Evolutionary conservation across 2,888 invertebrate genomes (phyloP).

Genomic region (Melieria crassipennis): DNA sequence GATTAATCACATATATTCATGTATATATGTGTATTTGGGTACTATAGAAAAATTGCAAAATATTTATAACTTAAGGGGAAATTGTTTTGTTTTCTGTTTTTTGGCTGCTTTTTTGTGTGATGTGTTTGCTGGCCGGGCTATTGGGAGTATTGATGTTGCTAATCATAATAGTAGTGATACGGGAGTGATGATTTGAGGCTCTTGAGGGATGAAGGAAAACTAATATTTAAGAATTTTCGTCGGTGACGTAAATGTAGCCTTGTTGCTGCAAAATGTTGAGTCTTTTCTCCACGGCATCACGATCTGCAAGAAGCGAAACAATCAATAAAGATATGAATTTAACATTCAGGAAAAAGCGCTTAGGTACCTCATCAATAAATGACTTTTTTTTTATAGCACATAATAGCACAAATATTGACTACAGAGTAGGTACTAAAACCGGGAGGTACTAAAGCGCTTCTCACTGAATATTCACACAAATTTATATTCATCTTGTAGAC

Average conservation of each 20-base stretch:
- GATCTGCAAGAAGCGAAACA: conserved; percentile 73
- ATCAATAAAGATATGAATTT: background rate
- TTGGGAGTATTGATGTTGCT: background rate
- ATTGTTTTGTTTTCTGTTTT: background rate
- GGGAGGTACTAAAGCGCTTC: no score
- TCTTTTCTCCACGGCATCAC: conserved; percentile 96
- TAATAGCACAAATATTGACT: no score
- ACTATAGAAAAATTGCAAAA: no score
- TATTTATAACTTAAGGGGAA: background rate
- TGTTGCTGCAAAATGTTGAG: conserved; percentile 84
- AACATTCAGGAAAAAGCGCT: background rate
- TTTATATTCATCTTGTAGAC: no score
- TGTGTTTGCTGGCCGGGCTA: background rate
- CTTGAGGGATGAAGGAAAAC: background rate
- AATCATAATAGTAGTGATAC: background rate
- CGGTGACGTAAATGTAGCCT: conserved; percentile 76
- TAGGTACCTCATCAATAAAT: no score
- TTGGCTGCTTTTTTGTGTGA: background rate
- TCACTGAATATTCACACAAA: no score
- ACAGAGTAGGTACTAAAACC: no score
- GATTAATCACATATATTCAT: no score
- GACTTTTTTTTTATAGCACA: no score
- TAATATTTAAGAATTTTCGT: conserved; percentile 62
- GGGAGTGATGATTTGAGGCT: no score
- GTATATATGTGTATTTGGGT: no score